These are phyloP conservation scores for Lasiurus cinereus DNA, from an alignment of 2,113 vertebrate genomes.

Conservation along the genomic window DNA sequence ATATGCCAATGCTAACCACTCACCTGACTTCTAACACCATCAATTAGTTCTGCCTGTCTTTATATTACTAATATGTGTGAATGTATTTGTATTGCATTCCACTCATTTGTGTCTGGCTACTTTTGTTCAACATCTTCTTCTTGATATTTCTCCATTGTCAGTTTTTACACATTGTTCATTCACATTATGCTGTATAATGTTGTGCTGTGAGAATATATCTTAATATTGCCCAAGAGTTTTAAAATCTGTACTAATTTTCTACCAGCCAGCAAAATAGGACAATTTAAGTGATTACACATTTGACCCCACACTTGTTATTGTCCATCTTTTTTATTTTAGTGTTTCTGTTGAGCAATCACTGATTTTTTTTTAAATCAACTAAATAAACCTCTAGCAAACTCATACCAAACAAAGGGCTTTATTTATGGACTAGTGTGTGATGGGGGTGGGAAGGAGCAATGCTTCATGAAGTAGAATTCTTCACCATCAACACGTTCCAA, in stretches of 20 bases:
- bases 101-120: background rate
- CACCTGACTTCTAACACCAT: background rate
- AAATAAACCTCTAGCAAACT: constrained; percentile 26
- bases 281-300: background rate
- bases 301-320: background rate
- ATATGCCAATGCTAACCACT: background rate
- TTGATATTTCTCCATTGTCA: background rate
- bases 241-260: background rate
- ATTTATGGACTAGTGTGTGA: constrained; percentile 47
- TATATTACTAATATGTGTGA: background rate
- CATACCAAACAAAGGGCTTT: background rate
- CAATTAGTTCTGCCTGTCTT: background rate
- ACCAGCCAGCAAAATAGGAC: background rate
- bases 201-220: background rate
- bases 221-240: background rate
- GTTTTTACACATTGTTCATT: background rate
- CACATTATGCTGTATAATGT: background rate
- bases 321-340: background rate
- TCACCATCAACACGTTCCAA: constrained; percentile 73
- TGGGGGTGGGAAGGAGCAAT: background rate
- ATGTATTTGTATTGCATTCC: background rate
- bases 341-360: background rate
- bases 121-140: background rate
- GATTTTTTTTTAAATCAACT: constrained; percentile 49
- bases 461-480: constrained; percentile 64